These are phyloP conservation scores for Coenonympha glycerion DNA, from an alignment of 2,888 invertebrate genomes.

Conservation along the genomic window DNA sequence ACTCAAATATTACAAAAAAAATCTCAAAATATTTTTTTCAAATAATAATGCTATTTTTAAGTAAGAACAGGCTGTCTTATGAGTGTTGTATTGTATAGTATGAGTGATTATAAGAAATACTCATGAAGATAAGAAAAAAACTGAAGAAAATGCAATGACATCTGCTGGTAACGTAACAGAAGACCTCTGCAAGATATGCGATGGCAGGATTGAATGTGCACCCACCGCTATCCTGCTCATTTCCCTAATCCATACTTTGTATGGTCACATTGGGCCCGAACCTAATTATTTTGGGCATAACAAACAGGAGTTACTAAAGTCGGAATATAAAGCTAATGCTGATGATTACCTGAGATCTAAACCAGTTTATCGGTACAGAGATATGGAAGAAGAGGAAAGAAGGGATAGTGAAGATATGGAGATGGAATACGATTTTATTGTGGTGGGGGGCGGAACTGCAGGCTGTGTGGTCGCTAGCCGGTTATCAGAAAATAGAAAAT, in stretches of 20 bases:
- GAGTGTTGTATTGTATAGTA: not conserved
- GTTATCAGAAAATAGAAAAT: constrained; percentile 61
- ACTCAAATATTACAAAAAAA: no score
- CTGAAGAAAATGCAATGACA: constrained; percentile 57
- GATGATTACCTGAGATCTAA: constrained; percentile 10
- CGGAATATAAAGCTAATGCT: constrained; percentile 15
- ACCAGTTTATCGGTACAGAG: constrained; percentile 19
- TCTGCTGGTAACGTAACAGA: constrained; percentile 51
- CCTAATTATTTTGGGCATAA: constrained; percentile 57
- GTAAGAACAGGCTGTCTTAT: not conserved
- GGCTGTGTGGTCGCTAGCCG: constrained; percentile 66
- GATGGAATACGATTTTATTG: constrained; percentile 56
- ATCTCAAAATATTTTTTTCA: not conserved
- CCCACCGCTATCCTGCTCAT: constrained; percentile 67
- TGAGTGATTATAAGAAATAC: not conserved
- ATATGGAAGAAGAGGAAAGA: constrained; percentile 24
- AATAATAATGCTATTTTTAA: not conserved
- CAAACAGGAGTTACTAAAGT: constrained; percentile 26
- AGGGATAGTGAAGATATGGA: constrained; percentile 21
- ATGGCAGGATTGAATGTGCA: constrained; percentile 65
- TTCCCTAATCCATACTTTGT: constrained; percentile 60
- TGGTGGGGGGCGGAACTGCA: constrained; percentile 65
- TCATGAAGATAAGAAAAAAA: constrained; percentile 13
- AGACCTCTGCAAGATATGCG: constrained; percentile 65
- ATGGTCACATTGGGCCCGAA: constrained; percentile 57